These are phyloP conservation scores for Platypus cylindrus DNA, from an alignment of 2,888 invertebrate genomes.

Conservation along the genomic window DNA sequence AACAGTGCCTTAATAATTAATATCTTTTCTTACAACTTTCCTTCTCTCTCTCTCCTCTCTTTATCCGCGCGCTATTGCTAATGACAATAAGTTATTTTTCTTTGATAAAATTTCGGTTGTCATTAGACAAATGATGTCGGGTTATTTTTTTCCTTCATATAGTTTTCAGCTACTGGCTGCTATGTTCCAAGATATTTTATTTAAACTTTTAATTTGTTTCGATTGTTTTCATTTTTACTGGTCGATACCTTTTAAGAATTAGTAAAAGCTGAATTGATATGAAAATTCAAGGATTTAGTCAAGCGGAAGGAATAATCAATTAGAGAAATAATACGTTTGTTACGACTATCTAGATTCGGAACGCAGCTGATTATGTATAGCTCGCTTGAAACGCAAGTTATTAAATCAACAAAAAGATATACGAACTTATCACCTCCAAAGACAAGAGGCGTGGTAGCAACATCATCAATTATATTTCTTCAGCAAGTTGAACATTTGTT, in stretches of 20 bases:
- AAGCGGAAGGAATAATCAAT: too few relatives aligned
- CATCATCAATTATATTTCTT: conserved; percentile 18
- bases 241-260: too few relatives aligned
- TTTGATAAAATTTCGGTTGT: conserved; percentile 9
- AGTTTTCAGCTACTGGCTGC: background rate
- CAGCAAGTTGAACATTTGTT: conserved; percentile 8
- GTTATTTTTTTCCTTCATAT: too few relatives aligned
- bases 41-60: too few relatives aligned
- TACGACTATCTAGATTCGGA: background rate
- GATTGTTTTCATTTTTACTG: too few relatives aligned
- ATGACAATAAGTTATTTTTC: conserved; percentile 13
- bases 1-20: conserved; percentile 8
- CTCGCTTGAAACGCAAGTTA: background rate
- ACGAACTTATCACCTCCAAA: conserved; percentile 17
- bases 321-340: too few relatives aligned
- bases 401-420: conserved; percentile 14
- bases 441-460: conserved; percentile 16
- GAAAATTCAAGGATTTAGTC: too few relatives aligned
- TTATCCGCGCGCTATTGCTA: conserved; percentile 9
- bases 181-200: conserved; percentile 2
- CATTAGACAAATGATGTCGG: conserved; percentile 14
- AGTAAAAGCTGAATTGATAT: too few relatives aligned
- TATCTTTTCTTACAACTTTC: conserved; percentile 5
- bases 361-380: background rate
- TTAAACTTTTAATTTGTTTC: background rate